Evolutionary conservation across 2,797 vertebrate genomes (phyloP), one percentile per base, ranked within the genome.

Genomic region (Myotis planiceps): DNA sequence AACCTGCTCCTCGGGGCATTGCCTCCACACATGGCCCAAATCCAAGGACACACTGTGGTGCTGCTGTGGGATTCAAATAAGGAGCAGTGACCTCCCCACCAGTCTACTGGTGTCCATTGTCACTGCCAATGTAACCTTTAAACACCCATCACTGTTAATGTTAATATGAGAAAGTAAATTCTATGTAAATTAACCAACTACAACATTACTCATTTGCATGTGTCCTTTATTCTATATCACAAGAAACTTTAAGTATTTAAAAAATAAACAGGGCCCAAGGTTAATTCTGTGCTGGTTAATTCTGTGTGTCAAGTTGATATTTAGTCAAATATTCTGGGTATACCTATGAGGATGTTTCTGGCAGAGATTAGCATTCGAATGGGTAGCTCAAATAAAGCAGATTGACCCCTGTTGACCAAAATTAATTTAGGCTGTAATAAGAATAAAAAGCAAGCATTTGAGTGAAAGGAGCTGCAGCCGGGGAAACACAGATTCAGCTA

Each of bases 51-150:
- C 15, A 8, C 81, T 27, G 45, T 0, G 5, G 2, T 1, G 10
- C 37, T 29, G 37, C 47, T 13, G 5, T 68, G 32, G 68, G 51
- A 14, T 32, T 90, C 74, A 66, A 15, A 9, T 39, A n/a, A 34
- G 37, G 21, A 32, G 5, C 5, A 5, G 25, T 0, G 37, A 39
- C n/a, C 21, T 21, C 49, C 21, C 1, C 0, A 0, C 6, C 29
- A 1, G 3, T 47, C 42, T 27, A 1, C 42, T 14, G 60, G 19
- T 25, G 9, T 16, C 84, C 37, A 21, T 19, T 14, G 79, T 81
- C 9, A 37, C 21, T 10, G 3, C 45, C 12, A n/a, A 12, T 12
- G 47, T 68, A 42, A 82, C 27, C 78, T 81, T 82, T 51, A 72
- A 75, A 68, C 34, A 14, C 5, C 5, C 2, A 19, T 37, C 71